Base-by-base conservation (phyloP, 2,797 vertebrate genomes). In the Sebastolobus alascanus region DNA sequence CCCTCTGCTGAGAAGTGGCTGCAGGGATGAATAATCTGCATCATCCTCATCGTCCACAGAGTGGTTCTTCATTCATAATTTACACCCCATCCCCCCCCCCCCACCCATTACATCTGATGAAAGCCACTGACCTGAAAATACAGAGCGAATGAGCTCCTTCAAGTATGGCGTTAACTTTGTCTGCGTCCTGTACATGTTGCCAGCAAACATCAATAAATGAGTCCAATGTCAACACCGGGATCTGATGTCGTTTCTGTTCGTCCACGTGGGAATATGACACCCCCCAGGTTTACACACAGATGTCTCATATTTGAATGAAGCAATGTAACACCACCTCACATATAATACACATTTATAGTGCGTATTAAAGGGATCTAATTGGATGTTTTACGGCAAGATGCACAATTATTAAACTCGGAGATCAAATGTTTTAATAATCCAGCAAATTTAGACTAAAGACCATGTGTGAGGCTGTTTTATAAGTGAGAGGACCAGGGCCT, bases 41-140 rank as follows among this genome's bases (percentile, higher is more conserved):
- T 93, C 92, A 87, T 88, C 87, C 87, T 84, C 84, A 80, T 87
- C 71, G 63, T 90, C 89, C 87, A 83, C 85, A 87, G 88, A 94
- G 93, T 92, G 90, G 89, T 89, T 94, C 91, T 89, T 93, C 92
- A 94, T 95, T 94, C 93, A 95, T 95, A 94, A 95, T 95, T 94
- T 87, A 94, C 75, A 55, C n/a, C n/a, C n/a, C n/a, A n/a, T n/a
- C 16, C 7, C 0, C 56, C 71, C 79, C 55, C 71, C 7, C 0
- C 56, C 71, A 78, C 31, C 71, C 90, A 88, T 93, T 93, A 89
- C 90, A 77, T 94, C 87, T 92, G 89, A 94, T 95, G 86, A 93
- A 94, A 95, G 87, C 89, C 92, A 91, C 84, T 95, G 94, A 94
- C 91, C 93, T 93, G 91, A 93, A 94, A 94, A 90, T 86, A 84